Evolutionary conservation across 2,113 vertebrate species (phyloP), one percentile per base, ranked within the genome.

Genomic region (Oncorhynchus keta): DNA sequence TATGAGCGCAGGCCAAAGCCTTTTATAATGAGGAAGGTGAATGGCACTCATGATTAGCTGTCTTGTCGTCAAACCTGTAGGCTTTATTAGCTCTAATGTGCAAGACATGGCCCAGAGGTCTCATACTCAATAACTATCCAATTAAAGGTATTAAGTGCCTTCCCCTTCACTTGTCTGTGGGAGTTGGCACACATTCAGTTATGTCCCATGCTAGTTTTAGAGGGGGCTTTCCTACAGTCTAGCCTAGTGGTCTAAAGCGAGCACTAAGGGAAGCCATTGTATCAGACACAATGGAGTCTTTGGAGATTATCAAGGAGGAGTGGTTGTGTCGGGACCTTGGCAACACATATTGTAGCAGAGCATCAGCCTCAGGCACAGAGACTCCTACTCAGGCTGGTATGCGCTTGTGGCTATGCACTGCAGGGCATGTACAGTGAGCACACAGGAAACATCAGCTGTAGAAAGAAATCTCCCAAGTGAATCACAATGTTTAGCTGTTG

Each of bases 201-300:
- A 83, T 77, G 79, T 71, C 79, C 68, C 45, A 26, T 83, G 77
- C 70, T 84, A 65, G 75, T 62, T 79, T 26, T 57, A 68, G 11
- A 73, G 55, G 80, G 85, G 87, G 80, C 22, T 90, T 90, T 88
- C 88, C 87, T 87, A 74, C 74, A 51, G 67, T 81, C 72, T 74
- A 45, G 83, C 26, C 76, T 9, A 74, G 48, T 0, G 66, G 72
- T 77, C 45, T 2, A 48, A 80, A 76, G 61, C 80, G 59, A 55
- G 68, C 69, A 78, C 85, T 67, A 91, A 87, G 86, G 87, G 86
- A 81, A 76, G 22, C 81, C 79, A 74, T 89, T 92, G 88, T 90
- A 67, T 68, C 26, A 75, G 71, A 87, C 35, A 92, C 89, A 93
- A 92, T 87, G 67, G 71, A 74, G 71, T 68, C 77, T 91, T 89